Evolutionary conservation across 1,140 invertebrate species (phyloP).

Genomic region (Euglossa dilemma): DNA sequence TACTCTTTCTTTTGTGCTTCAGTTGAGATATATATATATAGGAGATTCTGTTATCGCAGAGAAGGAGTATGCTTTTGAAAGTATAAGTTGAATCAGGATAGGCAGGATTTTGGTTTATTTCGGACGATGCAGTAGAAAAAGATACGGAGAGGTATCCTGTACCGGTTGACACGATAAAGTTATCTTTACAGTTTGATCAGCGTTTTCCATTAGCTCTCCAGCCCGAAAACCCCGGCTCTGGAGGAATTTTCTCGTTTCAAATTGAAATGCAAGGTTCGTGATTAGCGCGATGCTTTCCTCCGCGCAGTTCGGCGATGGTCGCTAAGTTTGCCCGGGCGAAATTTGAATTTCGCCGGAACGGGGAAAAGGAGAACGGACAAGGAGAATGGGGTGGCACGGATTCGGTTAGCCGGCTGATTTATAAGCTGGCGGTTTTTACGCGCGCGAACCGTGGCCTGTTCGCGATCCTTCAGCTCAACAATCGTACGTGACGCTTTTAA

Average conservation of each 20-base stretch:
- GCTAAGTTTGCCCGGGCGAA: not conserved
- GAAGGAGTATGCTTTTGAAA: no score
- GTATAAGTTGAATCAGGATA: no score
- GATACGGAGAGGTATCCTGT: no score
- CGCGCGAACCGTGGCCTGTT: not conserved
- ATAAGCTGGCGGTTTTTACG: constrained; percentile 54
- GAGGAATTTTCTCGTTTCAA: not conserved
- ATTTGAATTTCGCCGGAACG: not conserved
- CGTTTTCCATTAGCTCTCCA: no score
- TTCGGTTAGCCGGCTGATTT: constrained; percentile 42
- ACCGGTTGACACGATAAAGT: no score
- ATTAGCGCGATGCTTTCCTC: not conserved
- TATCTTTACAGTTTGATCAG: no score
- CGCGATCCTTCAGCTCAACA: constrained; percentile 19
- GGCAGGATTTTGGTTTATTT: no score
- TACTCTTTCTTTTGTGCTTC: no score
- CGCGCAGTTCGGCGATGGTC: not conserved
- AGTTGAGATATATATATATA: no score
- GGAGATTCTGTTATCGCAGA: no score
- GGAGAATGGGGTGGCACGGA: not conserved
- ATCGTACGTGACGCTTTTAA: constrained; percentile 61
- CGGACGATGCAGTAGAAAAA: no score
- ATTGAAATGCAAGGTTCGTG: not conserved
- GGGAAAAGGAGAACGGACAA: not conserved
- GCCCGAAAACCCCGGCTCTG: no score